Conservation (phyloP, 2,113 vertebrate genomes). For the Apeltes quadracus region DNA sequence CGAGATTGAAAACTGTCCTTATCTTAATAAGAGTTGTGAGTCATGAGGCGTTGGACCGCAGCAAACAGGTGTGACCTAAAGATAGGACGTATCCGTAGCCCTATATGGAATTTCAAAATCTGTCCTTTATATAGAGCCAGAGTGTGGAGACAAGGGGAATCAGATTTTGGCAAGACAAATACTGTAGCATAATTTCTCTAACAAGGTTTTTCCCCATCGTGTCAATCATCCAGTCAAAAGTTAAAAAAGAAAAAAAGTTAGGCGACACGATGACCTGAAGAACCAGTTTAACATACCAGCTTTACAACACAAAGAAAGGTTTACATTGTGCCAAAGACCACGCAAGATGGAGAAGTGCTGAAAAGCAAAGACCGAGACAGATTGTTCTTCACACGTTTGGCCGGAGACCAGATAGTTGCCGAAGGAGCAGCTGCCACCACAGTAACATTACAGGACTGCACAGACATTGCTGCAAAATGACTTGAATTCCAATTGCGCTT, state of each 20-base stretch:
- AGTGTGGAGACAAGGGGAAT: not conserved
- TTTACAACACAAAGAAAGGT: conserved; percentile 5
- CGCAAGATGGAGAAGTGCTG: conserved; percentile 4
- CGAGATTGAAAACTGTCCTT: conserved; percentile 50
- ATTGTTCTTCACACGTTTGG: conserved; percentile 54
- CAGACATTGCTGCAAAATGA: conserved; percentile 30
- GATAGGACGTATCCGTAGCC: conserved; percentile 32
- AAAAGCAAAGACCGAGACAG: conserved; percentile 22
- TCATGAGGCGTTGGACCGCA: conserved; percentile 48
- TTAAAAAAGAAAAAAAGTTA: not conserved
- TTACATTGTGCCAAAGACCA: conserved; percentile 3
- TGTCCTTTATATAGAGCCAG: not conserved
- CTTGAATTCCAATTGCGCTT: conserved; percentile 37
- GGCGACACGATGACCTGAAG: conserved; percentile 4
- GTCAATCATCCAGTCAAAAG: not conserved
- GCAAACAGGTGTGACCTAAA: conserved; percentile 63
- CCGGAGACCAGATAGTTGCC: conserved; percentile 44
- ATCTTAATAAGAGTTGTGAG: conserved; percentile 59
- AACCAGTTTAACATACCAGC: conserved; percentile 12
- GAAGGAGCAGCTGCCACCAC: conserved; percentile 52
- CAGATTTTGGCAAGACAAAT: not conserved
- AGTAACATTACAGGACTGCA: conserved; percentile 6
- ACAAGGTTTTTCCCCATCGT: not conserved
- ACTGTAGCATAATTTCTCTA: not conserved
- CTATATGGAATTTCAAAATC: conserved; percentile 40